Evolutionary conservation across 2,113 vertebrate genomes (phyloP).

Genomic region (Ariopsis seemanni): DNA sequence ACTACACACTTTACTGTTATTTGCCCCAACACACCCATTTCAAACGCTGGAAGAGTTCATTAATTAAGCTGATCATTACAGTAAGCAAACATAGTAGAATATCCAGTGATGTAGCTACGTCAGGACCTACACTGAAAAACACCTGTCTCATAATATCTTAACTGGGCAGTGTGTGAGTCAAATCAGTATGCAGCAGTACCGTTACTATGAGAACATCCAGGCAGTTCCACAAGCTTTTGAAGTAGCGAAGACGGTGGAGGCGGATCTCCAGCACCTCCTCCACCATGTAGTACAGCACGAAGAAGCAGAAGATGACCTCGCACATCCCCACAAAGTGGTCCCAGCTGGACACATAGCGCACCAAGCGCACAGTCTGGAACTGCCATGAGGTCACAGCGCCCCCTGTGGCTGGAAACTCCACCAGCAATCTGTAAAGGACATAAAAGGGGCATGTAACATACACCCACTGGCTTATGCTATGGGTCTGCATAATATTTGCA

Average conservation of each 20-base stretch:
- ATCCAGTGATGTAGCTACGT: background rate
- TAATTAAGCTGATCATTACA: background rate
- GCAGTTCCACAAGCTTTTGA: constrained; percentile 95
- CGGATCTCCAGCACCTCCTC: constrained; percentile 93
- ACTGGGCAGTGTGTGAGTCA: background rate
- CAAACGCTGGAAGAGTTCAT: background rate
- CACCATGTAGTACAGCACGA: constrained; percentile 91
- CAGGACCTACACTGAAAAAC: background rate
- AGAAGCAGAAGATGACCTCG: constrained; percentile 91
- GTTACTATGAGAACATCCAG: constrained; percentile 88
- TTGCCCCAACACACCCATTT: background rate
- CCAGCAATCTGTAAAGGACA: constrained; percentile 78
- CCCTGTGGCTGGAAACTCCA: constrained; percentile 93
- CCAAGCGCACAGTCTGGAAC: constrained; percentile 90
- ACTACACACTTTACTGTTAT: background rate
- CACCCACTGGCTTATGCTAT: background rate
- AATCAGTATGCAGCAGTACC: constrained; percentile 61
- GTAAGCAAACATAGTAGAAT: background rate
- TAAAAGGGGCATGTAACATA: background rate
- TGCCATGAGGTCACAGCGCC: constrained; percentile 90
- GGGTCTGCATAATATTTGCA: background rate
- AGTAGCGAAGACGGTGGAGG: constrained; percentile 88
- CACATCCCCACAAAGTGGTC: constrained; percentile 93
- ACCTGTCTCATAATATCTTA: background rate
- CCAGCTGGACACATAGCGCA: constrained; percentile 84